Base-by-base conservation (phyloP, 37 sponge, comb jelly and placozoan species). In the Cliona cf. orientalis region DNA sequence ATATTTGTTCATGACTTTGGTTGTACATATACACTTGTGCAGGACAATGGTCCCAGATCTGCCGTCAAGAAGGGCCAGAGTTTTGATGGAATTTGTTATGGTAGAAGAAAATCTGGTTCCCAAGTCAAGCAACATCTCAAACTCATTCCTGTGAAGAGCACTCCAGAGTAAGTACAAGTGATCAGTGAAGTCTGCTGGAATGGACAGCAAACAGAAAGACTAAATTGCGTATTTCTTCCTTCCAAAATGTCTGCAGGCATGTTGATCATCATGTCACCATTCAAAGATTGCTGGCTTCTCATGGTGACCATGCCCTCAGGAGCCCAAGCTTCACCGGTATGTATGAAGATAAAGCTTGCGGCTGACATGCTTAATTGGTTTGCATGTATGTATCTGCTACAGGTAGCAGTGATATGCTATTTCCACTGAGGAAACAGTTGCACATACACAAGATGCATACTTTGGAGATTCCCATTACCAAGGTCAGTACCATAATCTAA, bases 61-160 rank as follows among this genome's bases (percentile, higher is more conserved):
- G 69, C 69, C 11, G 83, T 44, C 0, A 82, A 19, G 37, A 72
- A 72, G 29, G 74, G 23, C 41, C 78, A 79, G 72, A 57, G 42
- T 1, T 83, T 74, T 79, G 90, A 89, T 25, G 90, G 80, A 26
- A 66, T 42, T 2, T 77, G 71, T 42, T 26, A 57, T 55, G 60
- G 61, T 1, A 71, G 78, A 46, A 76, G 83, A 23, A 82, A 73
- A 46, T 83, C 84, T 42, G 90, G 90, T 23, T 70, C 67, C 5
- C 56, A 38, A 19, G 34, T 83, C 17, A 77, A 56, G 7, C 83
- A 82, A 22, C 74, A 89, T 35, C 46, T 78, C 49, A 89, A 89
- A 37, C 72, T 89, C 56, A 65, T 89, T 22, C 90, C 90, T 9
- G 69, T 89, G 49, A 21, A 38, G 21, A 72, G 42, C 21, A 25